Evolutionary conservation across 2,113 vertebrate genomes (phyloP).

Genomic region (Coreoperca whiteheadi): DNA sequence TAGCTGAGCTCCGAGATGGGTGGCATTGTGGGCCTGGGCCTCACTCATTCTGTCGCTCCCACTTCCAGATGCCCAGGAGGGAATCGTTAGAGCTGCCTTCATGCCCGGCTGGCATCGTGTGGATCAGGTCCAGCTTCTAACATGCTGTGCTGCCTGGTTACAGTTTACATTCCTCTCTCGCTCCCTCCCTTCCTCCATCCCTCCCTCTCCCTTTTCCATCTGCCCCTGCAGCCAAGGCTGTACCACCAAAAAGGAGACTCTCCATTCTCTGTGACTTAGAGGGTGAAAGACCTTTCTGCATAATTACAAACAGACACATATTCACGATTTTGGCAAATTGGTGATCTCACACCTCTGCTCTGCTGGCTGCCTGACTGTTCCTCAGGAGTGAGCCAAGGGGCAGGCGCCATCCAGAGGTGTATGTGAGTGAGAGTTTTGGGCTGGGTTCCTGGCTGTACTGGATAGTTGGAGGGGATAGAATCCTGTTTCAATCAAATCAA

Average conservation of each 20-base stretch:
- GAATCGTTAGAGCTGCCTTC: conserved; percentile 76
- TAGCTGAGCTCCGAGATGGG: conserved; percentile 77
- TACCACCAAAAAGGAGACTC: conserved; percentile 66
- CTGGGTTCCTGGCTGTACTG: conserved; percentile 4
- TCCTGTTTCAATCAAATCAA: conserved; percentile 56
- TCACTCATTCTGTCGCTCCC: conserved; percentile 69
- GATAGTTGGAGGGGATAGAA: conserved; percentile 35
- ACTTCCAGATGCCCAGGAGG: conserved; percentile 78
- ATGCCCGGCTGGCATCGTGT: conserved; percentile 77
- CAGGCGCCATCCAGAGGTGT: conserved; percentile 31
- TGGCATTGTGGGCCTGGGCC: conserved; percentile 77
- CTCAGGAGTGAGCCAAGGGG: conserved; percentile 70
- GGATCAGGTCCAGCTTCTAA: conserved; percentile 72
- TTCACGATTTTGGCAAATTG: conserved; percentile 68
- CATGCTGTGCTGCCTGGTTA: conserved; percentile 67
- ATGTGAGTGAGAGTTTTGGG: conserved; percentile 40
- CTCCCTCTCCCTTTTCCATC: conserved; percentile 65
- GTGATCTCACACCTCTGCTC: conserved; percentile 68
- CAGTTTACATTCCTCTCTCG: conserved; percentile 68
- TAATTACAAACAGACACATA: conserved; percentile 71
- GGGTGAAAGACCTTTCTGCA: conserved; percentile 60
- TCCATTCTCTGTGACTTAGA: conserved; percentile 51
- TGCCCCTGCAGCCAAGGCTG: conserved; percentile 69
- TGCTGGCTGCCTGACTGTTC: conserved; percentile 44
- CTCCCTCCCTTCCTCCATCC: conserved; percentile 52